Evolutionary conservation across 1,140 invertebrate genomes (phyloP).

Genomic region (Drosophila kepulauana): DNA sequence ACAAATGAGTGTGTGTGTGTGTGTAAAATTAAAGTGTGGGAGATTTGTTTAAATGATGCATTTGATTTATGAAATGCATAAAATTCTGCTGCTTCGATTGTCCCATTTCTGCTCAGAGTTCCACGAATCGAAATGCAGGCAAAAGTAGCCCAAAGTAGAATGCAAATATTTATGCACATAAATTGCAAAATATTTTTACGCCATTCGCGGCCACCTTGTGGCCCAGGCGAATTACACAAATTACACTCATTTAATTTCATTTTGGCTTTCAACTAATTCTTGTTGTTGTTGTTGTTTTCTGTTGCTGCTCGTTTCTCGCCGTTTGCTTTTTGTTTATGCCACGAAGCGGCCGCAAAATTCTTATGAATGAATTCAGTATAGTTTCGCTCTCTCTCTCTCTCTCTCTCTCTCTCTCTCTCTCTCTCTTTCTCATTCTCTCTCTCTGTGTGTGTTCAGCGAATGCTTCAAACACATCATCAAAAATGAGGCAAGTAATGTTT

Average conservation of each 20-base stretch:
- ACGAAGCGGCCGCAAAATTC: conserved; percentile 16
- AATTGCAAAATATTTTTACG: conserved; percentile 41
- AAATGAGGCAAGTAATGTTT: conserved; percentile 60
- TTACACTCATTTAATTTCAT: conserved; percentile 37
- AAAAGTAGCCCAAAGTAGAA: conserved; percentile 25
- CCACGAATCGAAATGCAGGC: conserved; percentile 22
- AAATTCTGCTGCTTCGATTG: conserved; percentile 13
- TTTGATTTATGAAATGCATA: conserved; percentile 33
- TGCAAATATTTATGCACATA: conserved; percentile 65
- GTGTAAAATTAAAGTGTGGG: background rate
- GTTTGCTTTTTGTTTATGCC: conserved; percentile 35
- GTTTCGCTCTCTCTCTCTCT: no score
- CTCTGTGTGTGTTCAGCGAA: background rate
- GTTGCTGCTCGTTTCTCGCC: background rate
- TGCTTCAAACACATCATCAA: conserved; percentile 52
- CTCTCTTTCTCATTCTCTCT: no score
- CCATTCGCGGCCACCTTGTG: conserved; percentile 18
- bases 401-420: no score
- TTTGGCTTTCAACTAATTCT: conserved; percentile 15
- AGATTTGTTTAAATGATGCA: conserved; percentile 20
- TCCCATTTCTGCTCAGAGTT: conserved; percentile 15
- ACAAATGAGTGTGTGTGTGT: background rate
- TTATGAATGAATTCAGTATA: conserved; percentile 30
- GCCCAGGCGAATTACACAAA: conserved; percentile 50
- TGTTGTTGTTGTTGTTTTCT: background rate